Conservation (phyloP, 2,113 vertebrate species). For the Psilopogon haemacephalus region DNA sequence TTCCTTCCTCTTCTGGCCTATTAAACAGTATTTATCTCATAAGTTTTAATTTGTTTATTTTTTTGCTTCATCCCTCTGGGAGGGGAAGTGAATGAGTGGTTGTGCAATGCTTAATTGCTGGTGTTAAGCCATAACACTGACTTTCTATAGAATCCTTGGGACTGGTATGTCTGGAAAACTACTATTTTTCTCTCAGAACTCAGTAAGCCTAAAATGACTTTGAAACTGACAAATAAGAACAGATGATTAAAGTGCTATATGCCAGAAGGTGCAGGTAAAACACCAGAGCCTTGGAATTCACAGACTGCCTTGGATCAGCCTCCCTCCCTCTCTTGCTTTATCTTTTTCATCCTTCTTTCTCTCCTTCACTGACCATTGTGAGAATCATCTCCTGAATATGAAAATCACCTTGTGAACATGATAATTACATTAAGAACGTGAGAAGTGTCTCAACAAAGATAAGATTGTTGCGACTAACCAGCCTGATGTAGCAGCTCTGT, state of each 20-base stretch:
- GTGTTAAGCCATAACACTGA: background rate
- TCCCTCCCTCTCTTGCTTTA: background rate
- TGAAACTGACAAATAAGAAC: background rate
- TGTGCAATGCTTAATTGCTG: background rate
- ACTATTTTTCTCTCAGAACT: background rate
- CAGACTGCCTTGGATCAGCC: background rate
- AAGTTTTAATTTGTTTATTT: background rate
- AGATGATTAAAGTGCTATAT: slow-evolving; percentile 17
- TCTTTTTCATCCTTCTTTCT: background rate
- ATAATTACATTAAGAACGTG: too few species aligned
- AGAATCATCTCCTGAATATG: too few species aligned
- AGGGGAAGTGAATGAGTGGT: background rate
- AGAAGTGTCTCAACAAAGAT: too few species aligned
- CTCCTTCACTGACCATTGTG: too few species aligned
- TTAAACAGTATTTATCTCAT: background rate
- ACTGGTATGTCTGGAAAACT: background rate
- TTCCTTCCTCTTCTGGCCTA: background rate
- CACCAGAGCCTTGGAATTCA: background rate
- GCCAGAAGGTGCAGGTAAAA: background rate
- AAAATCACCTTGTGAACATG: too few species aligned
- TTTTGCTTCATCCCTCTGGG: background rate
- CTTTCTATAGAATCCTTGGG: background rate
- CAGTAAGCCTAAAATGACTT: background rate
- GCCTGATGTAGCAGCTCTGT: too few species aligned
- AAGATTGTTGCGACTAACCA: too few species aligned